phyloP scores from a whole-genome alignment of 1,140 invertebrate genomes.

The Sycobia sp. region DNA sequence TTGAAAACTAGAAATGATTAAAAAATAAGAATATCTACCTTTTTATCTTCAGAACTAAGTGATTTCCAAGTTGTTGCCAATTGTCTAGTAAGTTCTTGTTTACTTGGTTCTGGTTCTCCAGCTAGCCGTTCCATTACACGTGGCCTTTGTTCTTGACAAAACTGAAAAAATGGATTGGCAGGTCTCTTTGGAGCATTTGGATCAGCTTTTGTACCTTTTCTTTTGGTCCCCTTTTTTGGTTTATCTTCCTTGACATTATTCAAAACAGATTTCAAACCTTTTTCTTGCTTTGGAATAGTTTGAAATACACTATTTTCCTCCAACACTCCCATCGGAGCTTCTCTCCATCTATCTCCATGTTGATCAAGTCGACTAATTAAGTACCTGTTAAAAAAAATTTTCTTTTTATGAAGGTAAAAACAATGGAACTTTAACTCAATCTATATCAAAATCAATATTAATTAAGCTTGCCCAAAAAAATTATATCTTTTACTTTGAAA shows the following conservation, averaged over 20 bases:
- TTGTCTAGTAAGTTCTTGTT: slow-evolving; percentile 77
- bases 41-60: slow-evolving; percentile 72
- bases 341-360: slow-evolving; percentile 60
- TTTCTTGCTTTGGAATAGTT: slow-evolving; percentile 51
- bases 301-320: slow-evolving; percentile 59
- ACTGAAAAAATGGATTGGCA: slow-evolving; percentile 81
- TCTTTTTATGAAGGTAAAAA: neutral
- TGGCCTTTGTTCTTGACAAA: slow-evolving; percentile 77
- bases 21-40: too few relatives aligned
- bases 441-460: too few relatives aligned
- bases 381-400: slow-evolving; percentile 44
- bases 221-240: slow-evolving; percentile 57
- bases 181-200: slow-evolving; percentile 79
- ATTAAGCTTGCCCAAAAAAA: too few relatives aligned
- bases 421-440: too few relatives aligned
- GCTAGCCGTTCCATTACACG: slow-evolving; percentile 72
- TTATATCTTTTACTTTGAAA: neutral
- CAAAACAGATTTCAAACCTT: slow-evolving; percentile 44
- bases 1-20: neutral
- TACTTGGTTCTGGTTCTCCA: slow-evolving; percentile 71
- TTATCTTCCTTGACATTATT: slow-evolving; percentile 54
- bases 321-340: slow-evolving; percentile 58
- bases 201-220: slow-evolving; percentile 64
- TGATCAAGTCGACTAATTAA: slow-evolving; percentile 59
- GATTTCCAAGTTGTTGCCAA: slow-evolving; percentile 76